Evolutionary conservation across 2,113 vertebrate species (phyloP), one percentile per base, ranked within the genome.

Genomic region (Mesembrinibis cayennensis): DNA sequence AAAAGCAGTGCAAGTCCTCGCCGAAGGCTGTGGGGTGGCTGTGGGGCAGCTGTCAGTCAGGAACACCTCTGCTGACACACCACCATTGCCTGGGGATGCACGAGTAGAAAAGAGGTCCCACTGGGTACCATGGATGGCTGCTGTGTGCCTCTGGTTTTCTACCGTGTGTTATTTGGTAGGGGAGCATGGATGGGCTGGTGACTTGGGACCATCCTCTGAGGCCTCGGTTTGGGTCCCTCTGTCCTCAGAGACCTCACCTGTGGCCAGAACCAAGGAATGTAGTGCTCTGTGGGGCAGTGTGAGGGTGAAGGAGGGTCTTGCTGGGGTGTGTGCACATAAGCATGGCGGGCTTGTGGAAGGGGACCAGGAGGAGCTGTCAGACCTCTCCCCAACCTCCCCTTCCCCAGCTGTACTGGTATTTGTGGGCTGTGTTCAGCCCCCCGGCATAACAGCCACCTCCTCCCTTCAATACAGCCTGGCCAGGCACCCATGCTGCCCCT

Each of bases 51-150:
- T 47, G 26, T 49, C 55, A 29, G 42, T n/a, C 40, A n/a, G 84
- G 38, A 89, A 6, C 50, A 32, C 23, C 27, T 63, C 67, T 69
- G 47, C 66, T 44, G 69, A 26, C 32, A 63, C 27, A 22, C 16
- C 12, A 8, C 18, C 8, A 2, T 7, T 65, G 52, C 29, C 38
- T 27, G 40, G 53, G 30, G 11, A n/a, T 23, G 36, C 30, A 61
- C 3, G 4, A 78, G 11, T 27, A 67, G 56, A 23, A 61, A 67
- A 30, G 40, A 73, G 27, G 52, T 4, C 72, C 44, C 22, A 38
- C 7, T 0, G 0, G 44, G 44, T 2, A 3, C 14, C 8, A 7
- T 0, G 1, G 0, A 0, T 16, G 12, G 50, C 56, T 87, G 47
- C 34, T 47, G 16, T 2, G 19, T 65, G 32, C 14, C 44, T 18